Percentiles rank a stretch among this genome's conserved stretches.
Evolutionary conservation across 2,797 vertebrate genomes (phyloP).

Genomic region (Molossus molossus): DNA sequence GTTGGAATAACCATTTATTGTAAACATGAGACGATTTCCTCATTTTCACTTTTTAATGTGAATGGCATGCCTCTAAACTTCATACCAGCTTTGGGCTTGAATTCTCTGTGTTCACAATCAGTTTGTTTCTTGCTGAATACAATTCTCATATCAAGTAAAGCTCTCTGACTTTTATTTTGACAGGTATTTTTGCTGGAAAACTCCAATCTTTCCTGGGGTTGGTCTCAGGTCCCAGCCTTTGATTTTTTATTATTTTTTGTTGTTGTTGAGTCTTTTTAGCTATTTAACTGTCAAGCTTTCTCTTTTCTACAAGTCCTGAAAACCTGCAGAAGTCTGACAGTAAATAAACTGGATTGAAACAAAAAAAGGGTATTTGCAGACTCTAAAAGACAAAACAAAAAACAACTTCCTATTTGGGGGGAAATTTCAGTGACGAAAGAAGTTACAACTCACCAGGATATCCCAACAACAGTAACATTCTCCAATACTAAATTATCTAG

Average conservation of each 20-base stretch:
- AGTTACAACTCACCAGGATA: background rate
- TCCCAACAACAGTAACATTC: background rate
- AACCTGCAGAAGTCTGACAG: background rate
- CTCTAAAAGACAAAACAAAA: background rate
- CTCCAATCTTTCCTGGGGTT: background rate
- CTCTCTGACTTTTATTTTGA: conserved; percentile 19
- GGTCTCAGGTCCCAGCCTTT: background rate
- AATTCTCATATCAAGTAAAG: background rate
- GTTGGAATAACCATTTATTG: background rate
- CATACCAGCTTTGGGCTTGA: background rate
- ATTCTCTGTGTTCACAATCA: background rate
- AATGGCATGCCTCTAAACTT: background rate
- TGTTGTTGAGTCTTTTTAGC: background rate
- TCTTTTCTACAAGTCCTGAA: background rate
- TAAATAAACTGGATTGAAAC: background rate
- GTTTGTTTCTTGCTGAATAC: background rate
- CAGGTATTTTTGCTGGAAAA: background rate
- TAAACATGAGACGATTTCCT: background rate
- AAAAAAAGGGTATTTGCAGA: background rate
- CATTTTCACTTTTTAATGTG: background rate
- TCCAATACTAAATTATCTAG: background rate
- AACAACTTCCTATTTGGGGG: background rate
- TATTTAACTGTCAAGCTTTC: background rate
- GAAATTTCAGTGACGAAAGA: conserved; percentile 29
- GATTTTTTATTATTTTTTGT: conserved; percentile 45